Evolutionary conservation across 1,140 invertebrate species (phyloP).

Genomic region (Eubasilissa regina): DNA sequence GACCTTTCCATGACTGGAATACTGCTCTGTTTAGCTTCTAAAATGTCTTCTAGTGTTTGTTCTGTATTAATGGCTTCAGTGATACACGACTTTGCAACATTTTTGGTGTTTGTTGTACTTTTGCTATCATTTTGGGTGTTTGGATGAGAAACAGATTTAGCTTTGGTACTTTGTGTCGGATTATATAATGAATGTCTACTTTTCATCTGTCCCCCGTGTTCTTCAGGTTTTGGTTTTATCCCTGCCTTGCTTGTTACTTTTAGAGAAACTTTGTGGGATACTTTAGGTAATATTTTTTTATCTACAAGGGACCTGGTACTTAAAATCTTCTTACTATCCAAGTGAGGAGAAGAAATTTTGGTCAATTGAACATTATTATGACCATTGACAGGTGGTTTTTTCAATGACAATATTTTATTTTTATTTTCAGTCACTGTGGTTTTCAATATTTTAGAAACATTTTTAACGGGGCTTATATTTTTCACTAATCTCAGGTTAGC

Average conservation of each 20-base stretch:
- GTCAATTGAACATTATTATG: conserved; percentile 14
- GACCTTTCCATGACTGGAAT: conserved; percentile 73
- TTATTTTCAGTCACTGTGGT: conserved; percentile 17
- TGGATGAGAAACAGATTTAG: conserved; percentile 24
- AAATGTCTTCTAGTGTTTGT: conserved; percentile 14
- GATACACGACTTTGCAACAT: not conserved
- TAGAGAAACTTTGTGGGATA: not conserved
- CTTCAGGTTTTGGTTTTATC: not conserved
- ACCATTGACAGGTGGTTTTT: not conserved
- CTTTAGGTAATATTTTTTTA: conserved; percentile 23
- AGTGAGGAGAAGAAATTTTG: not conserved
- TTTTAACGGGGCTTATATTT: not conserved
- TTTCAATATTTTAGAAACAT: conserved; percentile 18
- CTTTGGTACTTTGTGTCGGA: conserved; percentile 36
- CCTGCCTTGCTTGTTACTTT: conserved; percentile 1
- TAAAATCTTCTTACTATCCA: conserved; percentile 12
- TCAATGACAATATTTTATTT: conserved; percentile 14
- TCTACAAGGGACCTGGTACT: not conserved
- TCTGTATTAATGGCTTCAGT: not conserved
- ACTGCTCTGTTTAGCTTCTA: conserved; percentile 47
- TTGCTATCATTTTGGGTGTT: not conserved
- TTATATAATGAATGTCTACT: conserved; percentile 17
- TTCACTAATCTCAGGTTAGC: not conserved
- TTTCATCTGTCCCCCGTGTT: not conserved
- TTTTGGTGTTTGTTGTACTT: conserved; percentile 1